Conservation (phyloP, 2,113 vertebrate genomes). For the Dipodomys merriami region DNA sequence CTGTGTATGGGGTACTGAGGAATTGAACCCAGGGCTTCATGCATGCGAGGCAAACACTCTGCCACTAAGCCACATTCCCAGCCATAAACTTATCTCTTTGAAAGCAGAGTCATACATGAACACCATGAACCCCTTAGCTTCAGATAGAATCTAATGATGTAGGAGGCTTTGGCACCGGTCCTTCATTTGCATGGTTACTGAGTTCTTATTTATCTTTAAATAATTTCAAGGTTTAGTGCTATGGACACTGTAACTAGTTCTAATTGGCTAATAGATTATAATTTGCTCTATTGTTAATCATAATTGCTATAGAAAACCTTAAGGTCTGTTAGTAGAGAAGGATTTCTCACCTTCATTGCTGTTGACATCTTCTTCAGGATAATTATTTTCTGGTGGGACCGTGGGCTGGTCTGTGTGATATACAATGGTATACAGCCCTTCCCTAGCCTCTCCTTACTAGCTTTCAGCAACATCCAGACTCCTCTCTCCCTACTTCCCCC, state of each 20-base stretch:
- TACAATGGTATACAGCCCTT: background rate
- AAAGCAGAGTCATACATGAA: background rate
- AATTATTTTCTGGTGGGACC: background rate
- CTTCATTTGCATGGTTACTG: background rate
- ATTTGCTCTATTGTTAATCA: background rate
- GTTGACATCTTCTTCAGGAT: background rate
- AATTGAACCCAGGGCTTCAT: too few species aligned
- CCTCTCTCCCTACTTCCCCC: rapidly evolving
- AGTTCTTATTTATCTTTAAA: constrained; percentile 18
- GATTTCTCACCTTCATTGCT: background rate
- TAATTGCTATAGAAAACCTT: background rate
- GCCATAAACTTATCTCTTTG: background rate
- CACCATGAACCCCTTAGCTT: background rate
- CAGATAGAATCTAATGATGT: background rate
- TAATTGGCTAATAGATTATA: background rate
- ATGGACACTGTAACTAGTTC: background rate
- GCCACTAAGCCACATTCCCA: too few species aligned
- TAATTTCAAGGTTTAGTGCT: background rate
- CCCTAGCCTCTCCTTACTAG: background rate
- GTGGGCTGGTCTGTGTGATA: background rate
- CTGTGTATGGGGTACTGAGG: too few species aligned
- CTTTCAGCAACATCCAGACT: background rate
- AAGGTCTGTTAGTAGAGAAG: background rate
- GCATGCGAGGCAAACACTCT: too few species aligned
- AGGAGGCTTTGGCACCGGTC: background rate